Percentiles rank a stretch among this genome's conserved stretches.
Conservation (phyloP, 2,888 invertebrate genomes). For the Clistopyga incitator region DNA sequence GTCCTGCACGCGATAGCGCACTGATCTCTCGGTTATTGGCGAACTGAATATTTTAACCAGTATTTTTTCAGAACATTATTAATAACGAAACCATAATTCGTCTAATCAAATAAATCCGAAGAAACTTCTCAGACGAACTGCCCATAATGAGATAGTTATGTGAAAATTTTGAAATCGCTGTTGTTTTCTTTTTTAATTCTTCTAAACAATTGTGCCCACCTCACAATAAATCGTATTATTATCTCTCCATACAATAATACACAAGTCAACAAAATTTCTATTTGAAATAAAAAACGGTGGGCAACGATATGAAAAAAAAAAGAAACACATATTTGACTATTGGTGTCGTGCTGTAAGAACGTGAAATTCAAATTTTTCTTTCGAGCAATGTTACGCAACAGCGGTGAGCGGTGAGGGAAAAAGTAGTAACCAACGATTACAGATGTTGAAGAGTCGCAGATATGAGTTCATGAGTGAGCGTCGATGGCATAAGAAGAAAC, state of each 20-base stretch:
- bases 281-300: background rate
- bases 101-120: too few species aligned
- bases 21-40: slow-evolving; percentile 23
- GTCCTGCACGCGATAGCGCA: slow-evolving; percentile 33
- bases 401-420: background rate
- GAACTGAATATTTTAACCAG: slow-evolving; percentile 2
- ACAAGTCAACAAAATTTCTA: too few species aligned
- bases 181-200: background rate
- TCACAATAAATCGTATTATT: background rate
- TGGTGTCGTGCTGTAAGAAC: background rate
- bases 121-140: background rate
- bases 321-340: background rate
- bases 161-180: background rate
- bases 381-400: background rate
- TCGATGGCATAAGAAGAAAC: slow-evolving; percentile 48
- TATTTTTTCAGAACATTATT: background rate
- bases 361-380: background rate
- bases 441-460: background rate
- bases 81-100: too few species aligned
- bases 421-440: background rate
- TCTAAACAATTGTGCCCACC: background rate
- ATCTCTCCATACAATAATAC: too few species aligned
- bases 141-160: background rate
- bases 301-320: background rate
- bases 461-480: background rate